These are phyloP conservation scores for Merops nubicus DNA, from an alignment of 2,113 vertebrate species.

Conservation along the genomic window DNA sequence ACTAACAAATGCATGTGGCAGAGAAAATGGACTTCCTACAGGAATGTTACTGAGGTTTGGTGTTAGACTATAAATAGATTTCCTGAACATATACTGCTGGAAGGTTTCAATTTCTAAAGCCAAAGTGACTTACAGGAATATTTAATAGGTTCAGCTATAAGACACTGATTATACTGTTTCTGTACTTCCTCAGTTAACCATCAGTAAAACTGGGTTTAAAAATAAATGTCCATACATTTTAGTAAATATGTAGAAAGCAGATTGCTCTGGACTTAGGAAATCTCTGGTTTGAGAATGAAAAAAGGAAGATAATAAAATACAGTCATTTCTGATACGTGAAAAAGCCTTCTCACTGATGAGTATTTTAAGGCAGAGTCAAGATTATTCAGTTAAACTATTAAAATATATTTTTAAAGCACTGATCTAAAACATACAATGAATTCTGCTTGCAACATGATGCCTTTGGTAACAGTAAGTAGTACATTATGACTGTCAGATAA, in stretches of 20 bases:
- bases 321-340: background rate
- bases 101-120: background rate
- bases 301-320: background rate
- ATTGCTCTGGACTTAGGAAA: background rate
- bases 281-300: background rate
- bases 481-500: background rate
- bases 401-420: background rate
- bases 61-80: background rate
- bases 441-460: background rate
- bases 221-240: background rate
- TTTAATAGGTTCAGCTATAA: background rate
- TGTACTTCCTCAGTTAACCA: background rate
- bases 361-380: background rate
- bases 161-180: background rate
- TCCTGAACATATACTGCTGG: background rate
- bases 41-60: background rate
- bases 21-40: background rate
- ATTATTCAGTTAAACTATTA: background rate
- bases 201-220: background rate
- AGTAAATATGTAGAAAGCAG: background rate
- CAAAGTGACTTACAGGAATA: background rate
- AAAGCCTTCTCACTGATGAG: background rate
- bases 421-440: background rate
- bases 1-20: background rate
- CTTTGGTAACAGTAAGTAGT: background rate